Evolutionary conservation across 2,888 invertebrate genomes (phyloP), one percentile per base, ranked within the genome.

Genomic region (Apoderus coryli): DNA sequence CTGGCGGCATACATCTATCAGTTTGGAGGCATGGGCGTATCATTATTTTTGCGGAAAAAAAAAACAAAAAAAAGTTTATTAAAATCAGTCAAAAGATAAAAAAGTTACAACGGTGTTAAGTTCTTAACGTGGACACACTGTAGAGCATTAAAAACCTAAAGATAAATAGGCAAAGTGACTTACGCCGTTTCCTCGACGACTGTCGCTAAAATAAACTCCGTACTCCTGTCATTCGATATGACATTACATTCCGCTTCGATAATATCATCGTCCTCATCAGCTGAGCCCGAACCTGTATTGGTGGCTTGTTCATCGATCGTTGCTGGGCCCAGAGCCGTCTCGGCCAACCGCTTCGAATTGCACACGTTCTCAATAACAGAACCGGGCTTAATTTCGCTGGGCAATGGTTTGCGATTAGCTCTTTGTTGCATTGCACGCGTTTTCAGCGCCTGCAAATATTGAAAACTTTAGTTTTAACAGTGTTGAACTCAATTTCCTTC

Each of bases 331-430:
- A 69, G 65, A 39, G 82, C 56, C 23, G 76, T 75, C 19, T 86
- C 86, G 22, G 81, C 80, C 49, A 86, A 65, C 46, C 76, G 67
- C 42, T 77, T 65, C 13, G 82, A 81, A 51, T 79, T 82, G 28
- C 84, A 81, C 39, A 88, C 74, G 55, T 89, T 89, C 59, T 88
- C 88, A 61, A 88, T 88, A 48, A 88, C 84, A 47, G 81, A 76
- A 35, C 80, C 77, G 19, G 72, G 74, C 42, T 73, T 73, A 35
- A 72, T 66, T 47, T 80, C 76, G 28, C 75, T 72, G 4, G 75
- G 66, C 41, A 82, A 73, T 10, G 85, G 80, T 51, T 80, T 80
- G 38, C 81, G 74, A 31, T 78, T 80, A 31, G 82, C 77, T 43
- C 76, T 68, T 45, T 80, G 77, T 52, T 84, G 86, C 53, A 76